phyloP scores from a whole-genome alignment of 2,797 vertebrate genomes.

The Phoebastria nigripes region DNA sequence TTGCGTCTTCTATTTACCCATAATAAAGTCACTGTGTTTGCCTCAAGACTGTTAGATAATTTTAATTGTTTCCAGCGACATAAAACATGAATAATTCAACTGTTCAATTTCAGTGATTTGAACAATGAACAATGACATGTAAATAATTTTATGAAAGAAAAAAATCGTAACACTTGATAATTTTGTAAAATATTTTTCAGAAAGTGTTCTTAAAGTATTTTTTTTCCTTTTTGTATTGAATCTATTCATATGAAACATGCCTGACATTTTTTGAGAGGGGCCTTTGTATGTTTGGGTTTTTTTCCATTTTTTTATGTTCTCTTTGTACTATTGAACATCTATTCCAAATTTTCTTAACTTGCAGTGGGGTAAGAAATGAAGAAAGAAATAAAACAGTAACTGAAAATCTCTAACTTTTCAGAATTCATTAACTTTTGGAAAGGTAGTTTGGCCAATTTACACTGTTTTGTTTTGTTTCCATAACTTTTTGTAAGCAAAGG shows the following conservation, averaged over 20 bases:
- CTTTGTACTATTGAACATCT: neutral
- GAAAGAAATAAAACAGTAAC: neutral
- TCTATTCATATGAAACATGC: neutral
- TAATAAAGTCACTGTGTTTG: neutral
- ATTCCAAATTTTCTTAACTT: neutral
- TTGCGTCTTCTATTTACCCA: neutral
- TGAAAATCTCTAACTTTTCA: neutral
- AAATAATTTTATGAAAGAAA: neutral
- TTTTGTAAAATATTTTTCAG: neutral
- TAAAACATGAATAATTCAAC: neutral
- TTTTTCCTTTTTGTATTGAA: neutral
- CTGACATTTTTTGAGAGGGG: neutral
- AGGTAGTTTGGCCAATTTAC: neutral
- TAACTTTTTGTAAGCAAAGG: neutral
- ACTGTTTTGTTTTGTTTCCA: neutral
- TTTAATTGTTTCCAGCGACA: neutral
- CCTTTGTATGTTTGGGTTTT: rapidly evolving
- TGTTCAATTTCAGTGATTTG: neutral
- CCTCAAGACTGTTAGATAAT: neutral
- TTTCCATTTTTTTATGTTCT: neutral
- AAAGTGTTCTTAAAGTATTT: neutral
- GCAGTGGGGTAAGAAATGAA: neutral
- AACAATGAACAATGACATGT: neutral
- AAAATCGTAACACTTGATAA: neutral
- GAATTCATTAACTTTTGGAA: neutral